Evolutionary conservation across 1,140 invertebrate species (phyloP), one percentile per base, ranked within the genome.

Genomic region (Atta colombica): DNA sequence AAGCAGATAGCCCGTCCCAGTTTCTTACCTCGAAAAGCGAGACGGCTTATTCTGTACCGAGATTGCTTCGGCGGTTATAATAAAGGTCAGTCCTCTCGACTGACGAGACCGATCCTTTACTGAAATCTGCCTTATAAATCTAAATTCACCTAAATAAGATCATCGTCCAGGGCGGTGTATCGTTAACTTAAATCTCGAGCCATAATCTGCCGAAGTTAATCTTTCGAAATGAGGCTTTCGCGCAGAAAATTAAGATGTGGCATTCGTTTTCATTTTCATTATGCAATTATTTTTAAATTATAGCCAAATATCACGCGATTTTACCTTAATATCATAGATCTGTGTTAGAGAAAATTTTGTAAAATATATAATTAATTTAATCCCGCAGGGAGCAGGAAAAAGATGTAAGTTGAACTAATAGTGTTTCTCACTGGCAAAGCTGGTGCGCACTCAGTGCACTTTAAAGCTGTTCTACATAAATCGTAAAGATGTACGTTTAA

Each of bases 281-380:
- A 75, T 75, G 77, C 45, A 78, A 78, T 78, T 78, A 69, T 71
- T 31, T 81, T n/a, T 14, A 58, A 71, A 55, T 49, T 55, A 58
- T 55, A 80, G 4, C 10, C 14, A 68, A 14, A 21, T 21, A 58
- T 69, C 31, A 71, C 49, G 63, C 28, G 51, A 80, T 31, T 68
- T 78, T 39, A 25, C 12, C 18, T 28, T 10, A n/a, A 39, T 21
- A 21, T 0, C 21, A 51, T 28, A 65, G 28, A 66, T 31, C 10
- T n/a, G n/a, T 18, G 35, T 39, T 31, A 21, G 3, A n/a, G 39
- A 53, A 51, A 53, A 69, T 10, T 21, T 12, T 21, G 16, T 12
- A 55, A 16, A 12, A 81, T 39, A 8, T 71, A 31, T 58, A 81
- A 71, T 21, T 39, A 71, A 81, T 65, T 66, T 65, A 65, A 51